These are phyloP conservation scores for Chrysochloris asiatica DNA, from an alignment of 2,113 vertebrate genomes.

Conservation along the genomic window DNA sequence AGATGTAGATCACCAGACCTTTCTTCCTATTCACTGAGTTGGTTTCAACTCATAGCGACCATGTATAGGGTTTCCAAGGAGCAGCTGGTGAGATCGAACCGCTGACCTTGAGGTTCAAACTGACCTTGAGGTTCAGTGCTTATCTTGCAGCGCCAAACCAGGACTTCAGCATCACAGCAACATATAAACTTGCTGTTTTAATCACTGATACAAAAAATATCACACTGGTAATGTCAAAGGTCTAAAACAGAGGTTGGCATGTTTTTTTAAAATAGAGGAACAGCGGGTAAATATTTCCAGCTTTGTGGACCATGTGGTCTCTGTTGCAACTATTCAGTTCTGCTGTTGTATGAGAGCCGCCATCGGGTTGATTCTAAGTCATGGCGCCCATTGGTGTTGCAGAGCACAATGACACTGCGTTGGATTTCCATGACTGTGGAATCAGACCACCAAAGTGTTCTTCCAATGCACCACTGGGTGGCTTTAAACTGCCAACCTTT, in stretches of 20 bases:
- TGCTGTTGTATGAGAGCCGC: neutral
- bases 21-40: too few relatives aligned
- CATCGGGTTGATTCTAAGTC: neutral
- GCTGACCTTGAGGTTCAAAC: too few relatives aligned
- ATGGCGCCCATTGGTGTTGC: neutral
- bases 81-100: too few relatives aligned
- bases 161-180: too few relatives aligned
- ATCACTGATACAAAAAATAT: too few relatives aligned
- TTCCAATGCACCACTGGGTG: neutral
- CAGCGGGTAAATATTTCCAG: constrained; percentile 40
- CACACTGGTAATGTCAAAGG: too few relatives aligned
- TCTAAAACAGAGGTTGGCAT: neutral
- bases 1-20: too few relatives aligned
- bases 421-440: neutral
- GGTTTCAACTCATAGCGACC: too few relatives aligned
- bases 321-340: neutral
- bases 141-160: too few relatives aligned
- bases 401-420: neutral
- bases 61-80: too few relatives aligned
- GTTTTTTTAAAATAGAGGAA: neutral
- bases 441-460: neutral
- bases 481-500: neutral
- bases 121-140: too few relatives aligned
- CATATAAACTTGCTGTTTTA: too few relatives aligned
- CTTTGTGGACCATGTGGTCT: neutral